Conservation (phyloP, 1,140 invertebrate species). For the Thalassaphorura encarpata region DNA sequence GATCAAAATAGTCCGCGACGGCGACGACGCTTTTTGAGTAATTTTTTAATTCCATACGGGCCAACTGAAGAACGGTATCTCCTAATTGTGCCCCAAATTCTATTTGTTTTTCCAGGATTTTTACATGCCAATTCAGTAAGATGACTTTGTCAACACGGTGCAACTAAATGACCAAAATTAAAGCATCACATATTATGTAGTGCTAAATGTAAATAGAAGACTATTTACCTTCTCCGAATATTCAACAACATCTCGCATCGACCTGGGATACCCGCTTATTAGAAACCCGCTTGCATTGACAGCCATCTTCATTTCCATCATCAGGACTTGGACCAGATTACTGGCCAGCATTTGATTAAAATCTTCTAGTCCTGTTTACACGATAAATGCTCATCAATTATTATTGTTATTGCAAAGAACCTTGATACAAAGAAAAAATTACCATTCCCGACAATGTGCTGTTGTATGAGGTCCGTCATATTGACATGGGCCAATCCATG, state of each 20-base stretch:
- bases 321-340: constrained; percentile 68
- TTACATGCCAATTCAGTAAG: constrained; percentile 71
- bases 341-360: constrained; percentile 70
- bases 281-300: constrained; percentile 82
- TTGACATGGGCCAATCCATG: constrained; percentile 75
- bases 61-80: constrained; percentile 71
- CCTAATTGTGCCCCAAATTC: constrained; percentile 78
- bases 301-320: constrained; percentile 88
- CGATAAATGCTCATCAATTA: neutral
- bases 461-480: constrained; percentile 77
- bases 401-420: neutral
- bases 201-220: neutral
- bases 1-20: constrained; percentile 79
- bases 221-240: constrained; percentile 70
- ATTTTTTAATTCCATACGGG: constrained; percentile 74
- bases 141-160: constrained; percentile 75
- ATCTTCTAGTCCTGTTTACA: constrained; percentile 17
- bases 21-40: constrained; percentile 81
- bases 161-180: constrained; percentile 49
- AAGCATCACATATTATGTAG: neutral
- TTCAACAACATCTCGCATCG: constrained; percentile 79
- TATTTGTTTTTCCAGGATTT: constrained; percentile 72
- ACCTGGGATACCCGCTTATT: constrained; percentile 89
- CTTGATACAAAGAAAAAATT: constrained; percentile 29
- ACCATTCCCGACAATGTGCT: constrained; percentile 79